Percentiles rank a stretch among this genome's conserved stretches.
These are phyloP conservation scores for Scatophagus argus DNA, from an alignment of 2,113 vertebrate species.

Conservation along the genomic window DNA sequence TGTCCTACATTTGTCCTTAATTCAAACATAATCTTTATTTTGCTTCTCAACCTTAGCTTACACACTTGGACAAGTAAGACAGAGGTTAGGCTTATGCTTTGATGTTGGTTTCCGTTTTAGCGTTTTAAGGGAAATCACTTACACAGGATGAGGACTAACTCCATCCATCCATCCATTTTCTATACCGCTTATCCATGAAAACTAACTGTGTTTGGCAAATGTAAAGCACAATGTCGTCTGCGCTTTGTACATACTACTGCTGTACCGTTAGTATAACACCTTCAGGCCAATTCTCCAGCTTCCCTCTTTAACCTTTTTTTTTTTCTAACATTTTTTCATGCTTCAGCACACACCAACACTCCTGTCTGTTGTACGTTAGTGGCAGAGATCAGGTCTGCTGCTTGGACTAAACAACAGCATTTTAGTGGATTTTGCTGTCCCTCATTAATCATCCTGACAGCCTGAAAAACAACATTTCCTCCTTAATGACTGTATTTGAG, in stretches of 20 bases:
- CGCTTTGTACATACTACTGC: background rate
- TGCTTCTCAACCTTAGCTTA: background rate
- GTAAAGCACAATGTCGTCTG: too few species aligned
- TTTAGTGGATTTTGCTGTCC: constrained; percentile 93
- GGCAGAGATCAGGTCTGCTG: constrained; percentile 93
- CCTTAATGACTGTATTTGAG: constrained; percentile 99
- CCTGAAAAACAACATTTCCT: constrained; percentile 99
- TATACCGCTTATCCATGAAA: too few species aligned
- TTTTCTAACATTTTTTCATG: background rate
- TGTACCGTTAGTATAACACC: background rate
- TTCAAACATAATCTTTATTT: background rate
- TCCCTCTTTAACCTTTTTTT: background rate
- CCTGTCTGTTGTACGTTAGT: constrained; percentile 91
- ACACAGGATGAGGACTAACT: background rate
- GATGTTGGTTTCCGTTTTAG: too few species aligned
- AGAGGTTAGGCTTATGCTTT: background rate
- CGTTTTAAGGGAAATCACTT: too few species aligned
- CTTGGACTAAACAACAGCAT: constrained; percentile 99
- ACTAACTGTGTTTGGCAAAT: too few species aligned
- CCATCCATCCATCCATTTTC: too few species aligned
- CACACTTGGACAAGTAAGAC: background rate
- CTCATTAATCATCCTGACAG: constrained; percentile 99
- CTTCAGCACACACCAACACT: constrained; percentile 38
- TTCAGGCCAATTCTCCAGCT: background rate
- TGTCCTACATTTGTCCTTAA: background rate